phyloP scores from a whole-genome alignment of 2,113 vertebrate genomes.

The Rhinoderma darwinii region DNA sequence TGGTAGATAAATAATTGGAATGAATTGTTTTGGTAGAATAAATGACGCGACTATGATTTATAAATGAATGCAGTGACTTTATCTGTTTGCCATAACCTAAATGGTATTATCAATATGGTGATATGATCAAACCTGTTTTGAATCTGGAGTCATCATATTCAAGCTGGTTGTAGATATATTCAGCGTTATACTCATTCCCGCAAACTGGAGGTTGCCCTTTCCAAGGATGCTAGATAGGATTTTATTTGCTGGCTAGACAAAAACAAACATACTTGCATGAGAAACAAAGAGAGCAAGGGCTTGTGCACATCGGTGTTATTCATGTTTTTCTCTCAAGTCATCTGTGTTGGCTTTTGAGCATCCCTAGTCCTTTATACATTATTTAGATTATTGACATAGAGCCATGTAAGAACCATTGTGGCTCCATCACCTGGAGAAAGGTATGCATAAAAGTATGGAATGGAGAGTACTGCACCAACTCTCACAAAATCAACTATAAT shows the following conservation, averaged over 20 bases:
- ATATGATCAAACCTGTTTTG: conserved; percentile 86
- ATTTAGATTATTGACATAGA: too few relatives aligned
- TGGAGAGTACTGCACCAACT: too few relatives aligned
- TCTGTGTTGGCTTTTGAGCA: too few relatives aligned
- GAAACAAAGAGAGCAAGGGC: neutral
- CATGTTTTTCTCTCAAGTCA: too few relatives aligned
- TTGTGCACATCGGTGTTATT: neutral
- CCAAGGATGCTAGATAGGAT: conserved; percentile 91
- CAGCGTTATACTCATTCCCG: conserved; percentile 94
- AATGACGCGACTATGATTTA: too few relatives aligned
- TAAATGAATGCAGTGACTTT: neutral
- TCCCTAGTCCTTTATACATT: too few relatives aligned
- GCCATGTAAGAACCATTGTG: too few relatives aligned
- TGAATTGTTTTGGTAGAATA: neutral
- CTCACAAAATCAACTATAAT: too few relatives aligned
- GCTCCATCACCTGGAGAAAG: too few relatives aligned
- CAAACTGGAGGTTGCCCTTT: conserved; percentile 97
- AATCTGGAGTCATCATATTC: conserved; percentile 94
- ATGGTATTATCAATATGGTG: neutral
- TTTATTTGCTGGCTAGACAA: conserved; percentile 89
- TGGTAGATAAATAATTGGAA: neutral
- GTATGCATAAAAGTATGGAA: too few relatives aligned
- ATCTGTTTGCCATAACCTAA: neutral
- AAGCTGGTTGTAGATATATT: conserved; percentile 97
- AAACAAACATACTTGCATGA: conserved; percentile 13